phyloP scores from a whole-genome alignment of 2,888 invertebrate genomes.

The Hedya salicella region DNA sequence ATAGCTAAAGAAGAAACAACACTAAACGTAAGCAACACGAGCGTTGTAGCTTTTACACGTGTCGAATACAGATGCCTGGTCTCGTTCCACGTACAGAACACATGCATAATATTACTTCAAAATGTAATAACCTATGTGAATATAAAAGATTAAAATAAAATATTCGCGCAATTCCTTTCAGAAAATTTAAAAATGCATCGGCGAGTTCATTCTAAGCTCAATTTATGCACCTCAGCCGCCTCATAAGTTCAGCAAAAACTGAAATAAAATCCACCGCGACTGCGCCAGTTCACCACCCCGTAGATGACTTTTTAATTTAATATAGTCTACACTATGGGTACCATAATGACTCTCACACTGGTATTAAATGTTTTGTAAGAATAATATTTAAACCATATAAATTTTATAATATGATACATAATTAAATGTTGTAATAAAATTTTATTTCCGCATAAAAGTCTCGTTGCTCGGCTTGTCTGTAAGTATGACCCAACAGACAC shows the following conservation, averaged over 20 bases:
- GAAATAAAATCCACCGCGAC: conserved; percentile 31
- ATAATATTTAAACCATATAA: no score
- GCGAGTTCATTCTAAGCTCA: conserved; percentile 41
- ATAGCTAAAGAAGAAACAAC: no score
- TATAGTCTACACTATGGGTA: no score
- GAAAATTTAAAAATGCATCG: conserved; percentile 42
- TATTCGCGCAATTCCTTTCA: conserved; percentile 38
- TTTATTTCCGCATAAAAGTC: no score
- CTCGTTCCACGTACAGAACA: background rate
- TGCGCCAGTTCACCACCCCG: background rate
- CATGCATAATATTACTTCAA: conserved; percentile 19
- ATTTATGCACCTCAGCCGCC: conserved; percentile 41
- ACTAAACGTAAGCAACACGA: no score
- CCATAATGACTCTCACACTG: no score
- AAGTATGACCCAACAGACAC: no score
- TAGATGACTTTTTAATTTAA: background rate
- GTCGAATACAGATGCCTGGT: background rate
- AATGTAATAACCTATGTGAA: conserved; percentile 25
- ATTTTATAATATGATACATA: no score
- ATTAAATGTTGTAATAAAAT: no score
- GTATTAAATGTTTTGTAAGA: no score
- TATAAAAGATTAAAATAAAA: conserved; percentile 38
- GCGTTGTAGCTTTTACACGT: no score
- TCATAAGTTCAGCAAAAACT: conserved; percentile 40
- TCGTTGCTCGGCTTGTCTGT: no score